Evolutionary conservation across 2,797 vertebrate genomes (phyloP).

Genomic region (Gadopsis marmoratus): DNA sequence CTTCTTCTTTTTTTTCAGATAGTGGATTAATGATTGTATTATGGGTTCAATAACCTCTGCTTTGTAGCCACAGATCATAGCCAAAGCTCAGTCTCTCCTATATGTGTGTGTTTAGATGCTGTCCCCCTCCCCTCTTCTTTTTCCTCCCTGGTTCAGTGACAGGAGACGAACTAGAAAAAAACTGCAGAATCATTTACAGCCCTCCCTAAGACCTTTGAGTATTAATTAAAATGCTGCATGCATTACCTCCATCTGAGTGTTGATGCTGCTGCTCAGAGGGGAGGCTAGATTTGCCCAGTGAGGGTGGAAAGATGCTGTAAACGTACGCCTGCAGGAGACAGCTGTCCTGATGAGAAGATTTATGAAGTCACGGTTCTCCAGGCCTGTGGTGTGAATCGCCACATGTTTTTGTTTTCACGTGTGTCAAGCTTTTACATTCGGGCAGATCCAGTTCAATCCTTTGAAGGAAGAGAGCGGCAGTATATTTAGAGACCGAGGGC

Average conservation of each 20-base stretch:
- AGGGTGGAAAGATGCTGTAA: slow-evolving; percentile 47
- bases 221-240: slow-evolving; percentile 73
- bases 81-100: slow-evolving; percentile 7
- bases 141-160: slow-evolving; percentile 48
- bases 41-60: slow-evolving; percentile 31
- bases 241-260: slow-evolving; percentile 62
- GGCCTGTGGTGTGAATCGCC: slow-evolving; percentile 4
- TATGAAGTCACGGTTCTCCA: slow-evolving; percentile 38
- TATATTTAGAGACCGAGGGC: slow-evolving; percentile 52
- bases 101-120: slow-evolving; percentile 18
- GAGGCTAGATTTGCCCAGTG: slow-evolving; percentile 42
- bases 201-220: slow-evolving; percentile 55
- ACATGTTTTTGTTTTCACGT: slow-evolving; percentile 30
- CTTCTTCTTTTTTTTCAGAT: slow-evolving; percentile 5
- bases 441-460: slow-evolving; percentile 36
- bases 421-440: slow-evolving; percentile 22
- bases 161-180: not conserved
- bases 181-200: too few species aligned
- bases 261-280: slow-evolving; percentile 52
- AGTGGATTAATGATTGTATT: slow-evolving; percentile 33
- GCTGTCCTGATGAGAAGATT: slow-evolving; percentile 51
- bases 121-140: slow-evolving; percentile 1
- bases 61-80: slow-evolving; percentile 50
- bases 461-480: slow-evolving; percentile 27
- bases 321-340: slow-evolving; percentile 43